phyloP scores from a whole-genome alignment of 2,113 vertebrate species.

The Pampusana beccarii region DNA sequence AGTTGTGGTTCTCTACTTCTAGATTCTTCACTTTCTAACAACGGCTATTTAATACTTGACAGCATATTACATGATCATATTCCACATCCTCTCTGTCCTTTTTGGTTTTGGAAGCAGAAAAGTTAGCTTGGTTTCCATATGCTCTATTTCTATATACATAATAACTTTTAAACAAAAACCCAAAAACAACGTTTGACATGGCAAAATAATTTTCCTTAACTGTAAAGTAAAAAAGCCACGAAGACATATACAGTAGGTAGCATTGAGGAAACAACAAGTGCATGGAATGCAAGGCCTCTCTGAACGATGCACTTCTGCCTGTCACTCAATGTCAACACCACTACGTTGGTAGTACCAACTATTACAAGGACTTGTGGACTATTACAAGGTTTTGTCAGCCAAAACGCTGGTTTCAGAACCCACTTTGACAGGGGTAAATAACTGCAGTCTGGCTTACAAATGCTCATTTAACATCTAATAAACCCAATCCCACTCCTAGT shows the following conservation, averaged over 20 bases:
- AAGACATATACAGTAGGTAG: neutral
- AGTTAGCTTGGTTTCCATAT: neutral
- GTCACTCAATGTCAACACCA: neutral
- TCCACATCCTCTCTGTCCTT: neutral
- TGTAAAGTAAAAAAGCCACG: neutral
- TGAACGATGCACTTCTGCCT: neutral
- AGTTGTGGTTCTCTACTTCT: neutral
- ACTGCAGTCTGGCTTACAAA: neutral
- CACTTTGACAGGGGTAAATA: neutral
- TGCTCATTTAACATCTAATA: neutral
- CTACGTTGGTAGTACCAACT: fast-evolving
- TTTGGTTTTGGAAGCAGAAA: neutral
- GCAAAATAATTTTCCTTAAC: neutral
- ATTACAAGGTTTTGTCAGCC: neutral
- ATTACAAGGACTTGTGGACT: neutral
- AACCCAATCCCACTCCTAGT: neutral
- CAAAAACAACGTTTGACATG: neutral
- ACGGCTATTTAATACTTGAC: neutral
- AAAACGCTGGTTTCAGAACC: neutral
- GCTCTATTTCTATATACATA: neutral
- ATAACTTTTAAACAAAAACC: neutral
- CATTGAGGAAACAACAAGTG: neutral
- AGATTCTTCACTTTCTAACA: neutral
- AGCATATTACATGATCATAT: neutral
- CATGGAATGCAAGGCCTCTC: neutral